These are phyloP conservation scores for Tupiocoris notatus DNA, from an alignment of 2,888 invertebrate genomes.

Conservation along the genomic window DNA sequence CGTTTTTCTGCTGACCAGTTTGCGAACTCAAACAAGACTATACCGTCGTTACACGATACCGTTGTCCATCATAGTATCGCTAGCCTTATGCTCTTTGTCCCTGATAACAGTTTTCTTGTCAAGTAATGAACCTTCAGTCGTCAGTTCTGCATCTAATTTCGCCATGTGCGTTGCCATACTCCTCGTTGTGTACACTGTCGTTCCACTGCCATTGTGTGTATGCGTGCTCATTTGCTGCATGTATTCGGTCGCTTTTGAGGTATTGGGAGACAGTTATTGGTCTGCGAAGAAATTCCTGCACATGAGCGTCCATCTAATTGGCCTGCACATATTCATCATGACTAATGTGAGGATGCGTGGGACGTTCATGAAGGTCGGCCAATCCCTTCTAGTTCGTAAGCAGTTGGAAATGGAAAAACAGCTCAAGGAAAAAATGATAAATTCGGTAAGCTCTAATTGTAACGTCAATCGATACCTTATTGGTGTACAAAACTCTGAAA, in stretches of 20 bases:
- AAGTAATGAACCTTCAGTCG: constrained; percentile 54
- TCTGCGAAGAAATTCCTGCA: constrained; percentile 76
- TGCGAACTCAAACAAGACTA: constrained; percentile 67
- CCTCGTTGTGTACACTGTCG: constrained; percentile 86
- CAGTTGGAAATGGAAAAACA: constrained; percentile 92
- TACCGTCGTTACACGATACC: constrained; percentile 64
- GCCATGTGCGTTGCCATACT: constrained; percentile 83
- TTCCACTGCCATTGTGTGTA: constrained; percentile 86
- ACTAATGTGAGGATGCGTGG: constrained; percentile 89
- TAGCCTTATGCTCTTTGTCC: constrained; percentile 69
- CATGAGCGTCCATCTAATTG: constrained; percentile 85
- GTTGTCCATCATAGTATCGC: constrained; percentile 70
- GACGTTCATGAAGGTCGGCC: constrained; percentile 95
- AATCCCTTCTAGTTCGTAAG: constrained; percentile 82
- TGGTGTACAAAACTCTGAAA: no score
- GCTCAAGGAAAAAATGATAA: constrained; percentile 95
- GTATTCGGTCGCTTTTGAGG: constrained; percentile 84
- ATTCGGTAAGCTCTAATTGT: constrained; percentile 59
- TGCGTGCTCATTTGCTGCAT: constrained; percentile 74
- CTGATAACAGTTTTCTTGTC: constrained; percentile 57
- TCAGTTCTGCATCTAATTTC: constrained; percentile 76
- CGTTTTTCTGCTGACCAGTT: constrained; percentile 69
- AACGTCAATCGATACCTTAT: no score
- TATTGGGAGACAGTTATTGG: constrained; percentile 46
- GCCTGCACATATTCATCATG: constrained; percentile 90